Evolutionary conservation across 2,797 vertebrate genomes (phyloP), one percentile per base, ranked within the genome.

Genomic region (Aphelocoma californica): DNA sequence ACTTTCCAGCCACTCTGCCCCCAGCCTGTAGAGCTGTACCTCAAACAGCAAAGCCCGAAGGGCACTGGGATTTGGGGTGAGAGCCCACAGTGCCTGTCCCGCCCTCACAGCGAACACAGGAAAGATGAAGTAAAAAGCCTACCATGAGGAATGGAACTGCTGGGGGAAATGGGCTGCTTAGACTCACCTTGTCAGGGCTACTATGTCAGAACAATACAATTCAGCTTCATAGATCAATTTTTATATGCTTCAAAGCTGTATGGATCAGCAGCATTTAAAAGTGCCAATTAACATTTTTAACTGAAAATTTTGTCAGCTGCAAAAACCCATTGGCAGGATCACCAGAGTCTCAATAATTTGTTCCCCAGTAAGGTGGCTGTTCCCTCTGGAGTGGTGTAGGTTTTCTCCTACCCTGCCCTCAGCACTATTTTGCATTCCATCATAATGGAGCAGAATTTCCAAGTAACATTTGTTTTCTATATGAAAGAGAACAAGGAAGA

Each of bases 271-370:
- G 9, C 45, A 56, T 36, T 69, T 87, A 8, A 40, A 58, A 42
- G 14, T 6, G 5, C 7, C 36, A 67, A 9, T 56, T 73, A 79
- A 60, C 7, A 18, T 34, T 70, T 73, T 60, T 19, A 34, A 53
- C 18, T 12, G 19, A 75, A 72, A 70, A 65, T 48, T 3, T 4
- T 31, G 21, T 14, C 60, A 42, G 25, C n/a, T 2, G 5, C 0
- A 0, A 9, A 24, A 57, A 32, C 25, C 5, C 0, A 0, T 2
- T 25, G 9, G 12, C 32, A 58, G 56, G 12, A 34, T 15, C 28
- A 17, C 6, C 0, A 1, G 47, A 29, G 1, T 11, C 36, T 31
- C 10, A 14, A 23, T 38, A 13, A 7, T 36, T 74, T 42, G 24
- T 12, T 54, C 8, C 62, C 20, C 25, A 12, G 1, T 2, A 47